phyloP scores from a whole-genome alignment of 2,797 vertebrate species.

The Synanceia verrucosa region DNA sequence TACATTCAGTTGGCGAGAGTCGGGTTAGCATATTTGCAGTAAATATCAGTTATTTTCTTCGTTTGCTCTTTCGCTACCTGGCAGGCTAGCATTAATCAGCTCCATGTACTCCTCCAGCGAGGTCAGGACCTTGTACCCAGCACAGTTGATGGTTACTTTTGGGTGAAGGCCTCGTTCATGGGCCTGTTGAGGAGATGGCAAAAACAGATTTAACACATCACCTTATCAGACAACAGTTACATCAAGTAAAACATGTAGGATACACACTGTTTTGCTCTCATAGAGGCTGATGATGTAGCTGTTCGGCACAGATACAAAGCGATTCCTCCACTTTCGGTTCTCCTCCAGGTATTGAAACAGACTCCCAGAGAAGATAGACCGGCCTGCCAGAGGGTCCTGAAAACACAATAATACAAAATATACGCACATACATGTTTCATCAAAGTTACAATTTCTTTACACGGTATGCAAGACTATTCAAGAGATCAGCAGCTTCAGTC shows the following conservation, averaged over 20 bases:
- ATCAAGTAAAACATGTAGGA: accelerated
- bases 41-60: not conserved
- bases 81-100: constrained; percentile 87
- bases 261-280: constrained; percentile 89
- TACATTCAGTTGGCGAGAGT: no score
- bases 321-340: constrained; percentile 95
- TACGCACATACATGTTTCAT: not conserved
- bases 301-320: constrained; percentile 89
- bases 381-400: constrained; percentile 89
- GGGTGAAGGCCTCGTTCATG: constrained; percentile 87
- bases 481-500: not conserved
- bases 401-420: no score
- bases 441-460: not conserved
- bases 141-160: constrained; percentile 88
- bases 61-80: constrained; percentile 79
- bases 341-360: constrained; percentile 96
- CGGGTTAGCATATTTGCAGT: not conserved
- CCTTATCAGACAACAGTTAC: accelerated
- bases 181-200: constrained; percentile 75
- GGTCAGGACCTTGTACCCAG: constrained; percentile 91
- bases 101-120: constrained; percentile 92
- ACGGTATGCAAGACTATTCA: not conserved
- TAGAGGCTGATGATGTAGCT: constrained; percentile 88
- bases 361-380: constrained; percentile 92
- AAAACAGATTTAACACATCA: not conserved